Evolutionary conservation across 2,797 vertebrate species (phyloP), one percentile per base, ranked within the genome.

Genomic region (Sebastes aleutianus): DNA sequence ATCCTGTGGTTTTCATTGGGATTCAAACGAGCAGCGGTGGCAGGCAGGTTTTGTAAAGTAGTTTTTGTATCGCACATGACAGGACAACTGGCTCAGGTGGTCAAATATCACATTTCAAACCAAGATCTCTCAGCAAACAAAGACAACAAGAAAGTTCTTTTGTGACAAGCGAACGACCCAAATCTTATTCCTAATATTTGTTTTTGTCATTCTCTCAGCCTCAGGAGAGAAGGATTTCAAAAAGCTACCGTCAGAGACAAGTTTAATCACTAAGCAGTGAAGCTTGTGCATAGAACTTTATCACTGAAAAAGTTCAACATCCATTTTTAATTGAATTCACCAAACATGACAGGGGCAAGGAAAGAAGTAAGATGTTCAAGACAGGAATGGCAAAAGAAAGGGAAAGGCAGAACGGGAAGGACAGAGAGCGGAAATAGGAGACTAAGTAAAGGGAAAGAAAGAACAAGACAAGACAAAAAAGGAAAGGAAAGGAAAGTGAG

Each of bases 261-360:
- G 63, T 79, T 69, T 70, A 80, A 76, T 84, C 76, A 70, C 64
- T 1, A 13, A 59, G 64, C 73, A 61, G 22, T 32, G 66, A 70
- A 27, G 65, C 43, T 0, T 43, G 36, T 57, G 65, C 50, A 24
- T 6, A 32, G 57, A 82, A 73, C 31, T 77, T 75, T 26, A 53
- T 56, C 22, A 22, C 39, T 24, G 73, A 24, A 79, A 62, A 78
- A 65, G 65, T 66, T 67, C 50, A 26, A 70, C 71, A 80, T 87
- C 11, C 53, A 85, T 82, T 79, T 88, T 88, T 83, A 73, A 87
- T 78, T 71, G 26, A 73, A 73, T 79, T 82, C 50, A 54, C 53
- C 70, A 78, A 80, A 83, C 50, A 79, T 54, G 43, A 64, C 61
- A 67, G 34, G 64, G 31, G 58, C 22, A 11, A 43, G 64, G 58